Conservation (phyloP, 2,888 invertebrate genomes). For the Bimastos eiseni region DNA sequence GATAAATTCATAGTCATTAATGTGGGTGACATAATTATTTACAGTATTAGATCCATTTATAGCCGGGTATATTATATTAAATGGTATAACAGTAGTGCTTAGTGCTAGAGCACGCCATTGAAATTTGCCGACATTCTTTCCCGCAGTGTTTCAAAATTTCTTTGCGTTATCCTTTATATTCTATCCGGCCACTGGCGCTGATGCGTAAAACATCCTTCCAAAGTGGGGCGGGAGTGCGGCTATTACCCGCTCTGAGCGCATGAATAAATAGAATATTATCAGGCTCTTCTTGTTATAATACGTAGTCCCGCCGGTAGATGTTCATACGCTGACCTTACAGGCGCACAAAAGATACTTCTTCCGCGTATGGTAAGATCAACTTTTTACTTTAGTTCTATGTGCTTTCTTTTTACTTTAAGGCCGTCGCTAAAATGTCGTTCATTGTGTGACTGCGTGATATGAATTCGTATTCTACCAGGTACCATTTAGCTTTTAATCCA, state of each 20-base stretch:
- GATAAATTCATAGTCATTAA: not conserved
- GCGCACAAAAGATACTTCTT: not conserved
- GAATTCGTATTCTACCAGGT: not conserved
- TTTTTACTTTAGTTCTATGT: not conserved
- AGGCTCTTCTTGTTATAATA: slow-evolving; percentile 4
- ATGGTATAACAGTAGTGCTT: not conserved
- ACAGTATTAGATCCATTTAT: not conserved
- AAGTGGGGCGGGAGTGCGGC: not conserved
- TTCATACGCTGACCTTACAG: not conserved
- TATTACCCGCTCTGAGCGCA: not conserved
- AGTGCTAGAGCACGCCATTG: not conserved
- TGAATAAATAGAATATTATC: slow-evolving; percentile 22
- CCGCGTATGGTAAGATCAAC: not conserved
- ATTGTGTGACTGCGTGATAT: not conserved
- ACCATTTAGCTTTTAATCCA: not conserved
- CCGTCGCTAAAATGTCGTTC: not conserved
- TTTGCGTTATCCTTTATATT: not conserved
- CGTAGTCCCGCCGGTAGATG: not conserved
- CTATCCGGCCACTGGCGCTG: slow-evolving; percentile 9
- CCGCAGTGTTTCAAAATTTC: slow-evolving; percentile 1
- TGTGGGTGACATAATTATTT: not conserved
- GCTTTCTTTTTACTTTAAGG: not conserved
- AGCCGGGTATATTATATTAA: not conserved
- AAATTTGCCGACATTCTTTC: not conserved
- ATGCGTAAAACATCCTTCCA: not conserved